Base-by-base conservation (phyloP, 92 coral and sea anemone species). In the Porites rus region DNA sequence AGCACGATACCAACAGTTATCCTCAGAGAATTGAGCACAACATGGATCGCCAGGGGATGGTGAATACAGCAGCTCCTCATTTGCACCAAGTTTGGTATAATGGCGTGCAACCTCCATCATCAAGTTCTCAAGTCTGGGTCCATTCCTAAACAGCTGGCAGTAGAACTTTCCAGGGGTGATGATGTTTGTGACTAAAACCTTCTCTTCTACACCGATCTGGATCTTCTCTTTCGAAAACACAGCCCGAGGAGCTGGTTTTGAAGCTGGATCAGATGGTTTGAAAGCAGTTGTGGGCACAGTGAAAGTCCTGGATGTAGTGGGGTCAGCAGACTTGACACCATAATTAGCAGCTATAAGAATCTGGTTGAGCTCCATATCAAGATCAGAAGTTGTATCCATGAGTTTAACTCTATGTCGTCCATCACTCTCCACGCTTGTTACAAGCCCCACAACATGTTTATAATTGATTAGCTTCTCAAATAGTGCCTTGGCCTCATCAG, bases 1-100 rank as follows among this genome's bases (percentile, higher is more conserved):
- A 66, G 97, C 99, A 65, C 99, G 88, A 72, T 97, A 97, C 99
- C 99, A 97, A 50, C 94, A 92, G 21, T 89, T 76, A 56, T 97
- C 99, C 86, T 97, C 98, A 10, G 97, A 82, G 65, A 95, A 97
- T 84, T 90, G 92, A 9, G 97, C 98, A 92, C 99, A 95, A 64
- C 99, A 97, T 1, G 95, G 90, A 74, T 95, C 98, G 20, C 98
- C 97, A 51, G 94, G 90, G 20, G 93, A 92, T 2, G 98, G 99
- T 10, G 93, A 77, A 1, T 92, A 86, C 69, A 97, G 91, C 66
- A 91, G 84, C 10, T 96, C 98, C 28, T 95, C 98, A 76, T 93
- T 90, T 46, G 91, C 94, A 12, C 84, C 88, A 84, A 93, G 90
- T 19, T 74, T 86, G 11, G 92, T 82, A 67, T 97, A 97, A 84